phyloP scores from a whole-genome alignment of 2,888 invertebrate species.

The Morpho achilles region DNA sequence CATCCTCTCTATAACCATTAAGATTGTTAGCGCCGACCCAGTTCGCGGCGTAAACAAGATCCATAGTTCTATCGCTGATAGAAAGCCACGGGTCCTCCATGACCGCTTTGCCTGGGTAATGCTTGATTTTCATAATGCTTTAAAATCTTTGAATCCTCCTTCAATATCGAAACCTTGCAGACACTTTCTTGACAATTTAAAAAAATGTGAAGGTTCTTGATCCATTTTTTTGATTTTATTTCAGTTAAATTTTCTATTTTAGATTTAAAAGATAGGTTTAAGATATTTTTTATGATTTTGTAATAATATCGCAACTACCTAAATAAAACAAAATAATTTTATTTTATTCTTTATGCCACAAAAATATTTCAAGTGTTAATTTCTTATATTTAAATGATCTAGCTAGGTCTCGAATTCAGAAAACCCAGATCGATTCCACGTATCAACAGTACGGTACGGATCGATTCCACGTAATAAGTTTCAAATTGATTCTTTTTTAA shows the following conservation, averaged over 20 bases:
- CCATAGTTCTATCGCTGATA: constrained; percentile 84
- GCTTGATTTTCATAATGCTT: constrained; percentile 87
- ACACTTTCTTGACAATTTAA: constrained; percentile 24
- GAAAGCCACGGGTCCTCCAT: constrained; percentile 86
- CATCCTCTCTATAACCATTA: constrained; percentile 61
- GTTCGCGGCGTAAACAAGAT: constrained; percentile 89
- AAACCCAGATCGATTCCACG: no score
- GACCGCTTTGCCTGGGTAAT: constrained; percentile 91
- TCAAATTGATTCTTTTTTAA: no score
- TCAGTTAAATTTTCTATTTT: neutral
- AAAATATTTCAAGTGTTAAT: neutral
- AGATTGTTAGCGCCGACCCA: constrained; percentile 87
- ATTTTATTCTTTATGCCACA: constrained; percentile 17
- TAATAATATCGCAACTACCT: neutral
- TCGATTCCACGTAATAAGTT: no score
- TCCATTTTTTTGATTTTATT: constrained; percentile 15
- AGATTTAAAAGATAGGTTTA: neutral
- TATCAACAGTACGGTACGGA: no score
- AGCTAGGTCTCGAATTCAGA: no score
- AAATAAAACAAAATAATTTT: neutral
- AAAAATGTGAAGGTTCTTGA: constrained; percentile 2
- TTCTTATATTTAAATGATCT: no score
- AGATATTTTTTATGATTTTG: neutral
- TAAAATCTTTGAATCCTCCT: constrained; percentile 25
- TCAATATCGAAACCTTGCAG: constrained; percentile 25